Base-by-base conservation (phyloP, 2,888 invertebrate species). In the Molorchus minor region DNA sequence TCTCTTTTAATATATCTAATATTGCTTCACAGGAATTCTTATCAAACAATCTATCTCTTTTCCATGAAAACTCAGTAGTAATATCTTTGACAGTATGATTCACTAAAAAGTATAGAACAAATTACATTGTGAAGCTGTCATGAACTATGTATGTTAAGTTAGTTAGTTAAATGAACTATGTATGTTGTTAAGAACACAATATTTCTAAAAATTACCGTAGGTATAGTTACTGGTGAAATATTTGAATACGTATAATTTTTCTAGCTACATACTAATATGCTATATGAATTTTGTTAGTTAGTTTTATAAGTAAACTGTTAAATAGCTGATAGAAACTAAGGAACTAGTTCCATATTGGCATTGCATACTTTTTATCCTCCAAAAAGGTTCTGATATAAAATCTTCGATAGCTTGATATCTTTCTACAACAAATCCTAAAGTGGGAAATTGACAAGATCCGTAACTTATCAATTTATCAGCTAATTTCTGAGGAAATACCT, bases 381-480 rank as follows among this genome's bases (percentile, higher is more conserved):
- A 99, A 82, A 98, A 99, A 2, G 88, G 85, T 81, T 99, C 98
- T 0, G 94, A 84, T 5, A 96, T 87, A 81, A 99, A 99, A 64
- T 88, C 88, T 78, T 96, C 91, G 43, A 96, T 90, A 17, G 95
- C 94, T 76, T 95, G 89, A 78, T 93, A 98, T 49, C 99, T 86
- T 79, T 99, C 97, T 0, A 97, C 98, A n/a, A 99, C 98, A 85
- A 99, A 99, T 1, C 99, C 99, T n/a, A 99, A 83, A 0, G 99
- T 99, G 3, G 99, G 99, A 80, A 99, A 98, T 81, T 99, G 99
- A 77, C 99, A 99, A 58, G 96, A 96, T 1, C 99, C 99, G 79
- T 99, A 99, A 80, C 98, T 98, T 43, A 99, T 91, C 1, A 98
- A 79, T 77, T 91, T 90, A 54, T 93, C 87, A 0, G 88, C 85